Percentiles rank a stretch among this genome's conserved stretches.
These are phyloP conservation scores for Watsonalla cultraria DNA, from an alignment of 2,888 invertebrate genomes.

Conservation along the genomic window DNA sequence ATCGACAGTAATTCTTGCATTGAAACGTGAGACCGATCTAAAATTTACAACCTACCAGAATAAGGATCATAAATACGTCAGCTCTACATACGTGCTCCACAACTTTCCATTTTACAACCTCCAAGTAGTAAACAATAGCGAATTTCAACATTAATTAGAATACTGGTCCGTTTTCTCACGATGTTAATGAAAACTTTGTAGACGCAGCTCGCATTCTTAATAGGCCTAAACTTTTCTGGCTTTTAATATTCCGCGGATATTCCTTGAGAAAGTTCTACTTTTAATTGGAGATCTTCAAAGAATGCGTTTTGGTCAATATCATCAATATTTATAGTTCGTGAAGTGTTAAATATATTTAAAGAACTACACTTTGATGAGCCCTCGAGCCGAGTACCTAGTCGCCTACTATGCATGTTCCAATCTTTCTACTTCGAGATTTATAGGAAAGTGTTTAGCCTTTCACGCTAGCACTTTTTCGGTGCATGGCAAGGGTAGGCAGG, in stretches of 20 bases:
- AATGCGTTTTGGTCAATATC: not conserved
- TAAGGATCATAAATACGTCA: constrained; percentile 6
- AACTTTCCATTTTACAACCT: constrained; percentile 53
- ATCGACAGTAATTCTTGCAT: too few species aligned
- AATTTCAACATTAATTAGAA: constrained; percentile 41
- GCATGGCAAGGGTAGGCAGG: too few species aligned
- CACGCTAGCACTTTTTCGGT: too few species aligned
- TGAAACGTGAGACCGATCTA: not conserved
- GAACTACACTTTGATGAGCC: too few species aligned
- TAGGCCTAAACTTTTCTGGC: constrained; percentile 18
- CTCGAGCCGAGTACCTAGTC: too few species aligned
- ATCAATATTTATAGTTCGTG: too few species aligned
- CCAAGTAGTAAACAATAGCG: constrained; percentile 37
- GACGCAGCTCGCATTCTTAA: constrained; percentile 11
- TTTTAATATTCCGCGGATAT: not conserved
- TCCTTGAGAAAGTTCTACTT: not conserved
- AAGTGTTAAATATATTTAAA: too few species aligned
- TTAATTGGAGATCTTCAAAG: not conserved
- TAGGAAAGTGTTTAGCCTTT: too few species aligned
- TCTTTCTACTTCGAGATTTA: too few species aligned
- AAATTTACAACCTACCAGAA: not conserved
- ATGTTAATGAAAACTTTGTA: constrained; percentile 15
- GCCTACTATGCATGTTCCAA: too few species aligned
- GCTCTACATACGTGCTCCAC: constrained; percentile 17
- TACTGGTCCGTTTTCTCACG: constrained; percentile 30